Conservation (phyloP, 2,888 invertebrate genomes). For the Xestia sexstrigata region DNA sequence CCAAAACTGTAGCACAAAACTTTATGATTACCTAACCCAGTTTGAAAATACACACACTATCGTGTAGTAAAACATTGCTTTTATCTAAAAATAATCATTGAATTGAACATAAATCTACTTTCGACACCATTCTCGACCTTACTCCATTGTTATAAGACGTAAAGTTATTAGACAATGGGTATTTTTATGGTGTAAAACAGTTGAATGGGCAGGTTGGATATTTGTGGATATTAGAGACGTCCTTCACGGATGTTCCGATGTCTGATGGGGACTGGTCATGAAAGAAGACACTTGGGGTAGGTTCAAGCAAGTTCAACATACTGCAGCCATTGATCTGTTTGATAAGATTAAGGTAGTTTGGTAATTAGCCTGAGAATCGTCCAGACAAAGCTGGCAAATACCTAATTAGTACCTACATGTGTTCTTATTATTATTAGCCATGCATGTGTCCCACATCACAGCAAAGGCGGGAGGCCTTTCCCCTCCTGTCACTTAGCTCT, state of each 20-base stretch:
- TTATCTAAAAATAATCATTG: constrained; percentile 67
- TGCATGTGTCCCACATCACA: too few species aligned
- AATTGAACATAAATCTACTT: constrained; percentile 31
- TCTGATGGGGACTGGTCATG: constrained; percentile 15
- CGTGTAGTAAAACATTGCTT: constrained; percentile 56
- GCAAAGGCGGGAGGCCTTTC: too few species aligned
- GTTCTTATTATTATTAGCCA: too few species aligned
- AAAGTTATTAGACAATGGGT: constrained; percentile 17
- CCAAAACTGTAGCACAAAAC: constrained; percentile 55
- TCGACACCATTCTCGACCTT: constrained; percentile 43
- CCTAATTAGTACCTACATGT: not conserved
- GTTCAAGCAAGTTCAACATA: not conserved
- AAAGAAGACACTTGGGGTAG: constrained; percentile 10
- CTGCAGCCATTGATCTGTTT: not conserved
- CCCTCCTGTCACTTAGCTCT: too few species aligned
- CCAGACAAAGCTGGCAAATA: not conserved
- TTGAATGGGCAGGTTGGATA: constrained; percentile 56
- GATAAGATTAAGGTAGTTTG: not conserved
- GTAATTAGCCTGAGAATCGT: not conserved
- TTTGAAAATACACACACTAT: constrained; percentile 52
- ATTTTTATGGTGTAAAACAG: constrained; percentile 39
- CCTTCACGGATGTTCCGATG: constrained; percentile 25
- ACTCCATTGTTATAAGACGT: constrained; percentile 25
- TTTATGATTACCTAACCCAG: constrained; percentile 60
- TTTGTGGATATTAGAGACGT: constrained; percentile 36